These are phyloP conservation scores for Dromiciops gliroides DNA, from an alignment of 2,113 vertebrate genomes.

Conservation along the genomic window DNA sequence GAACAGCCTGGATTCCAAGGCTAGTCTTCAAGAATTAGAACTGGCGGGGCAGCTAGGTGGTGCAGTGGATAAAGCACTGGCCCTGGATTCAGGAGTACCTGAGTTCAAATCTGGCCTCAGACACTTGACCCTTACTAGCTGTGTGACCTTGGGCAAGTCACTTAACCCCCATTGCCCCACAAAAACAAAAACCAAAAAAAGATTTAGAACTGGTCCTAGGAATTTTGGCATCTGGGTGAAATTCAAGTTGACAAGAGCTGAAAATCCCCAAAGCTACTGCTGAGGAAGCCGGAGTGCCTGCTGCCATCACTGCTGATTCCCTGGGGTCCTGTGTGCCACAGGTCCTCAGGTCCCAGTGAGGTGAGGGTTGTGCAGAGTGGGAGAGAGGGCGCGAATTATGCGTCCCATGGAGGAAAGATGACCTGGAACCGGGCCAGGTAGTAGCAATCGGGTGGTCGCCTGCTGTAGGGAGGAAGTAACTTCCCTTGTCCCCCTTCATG, in stretches of 20 bases:
- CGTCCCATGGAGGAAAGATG: not conserved
- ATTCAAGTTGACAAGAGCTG: not conserved
- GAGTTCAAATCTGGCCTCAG: no score
- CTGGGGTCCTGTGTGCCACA: not conserved
- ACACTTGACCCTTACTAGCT: no score
- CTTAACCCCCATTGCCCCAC: no score
- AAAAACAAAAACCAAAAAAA: no score
- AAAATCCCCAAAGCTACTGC: not conserved
- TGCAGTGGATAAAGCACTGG: no score
- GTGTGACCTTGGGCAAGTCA: no score
- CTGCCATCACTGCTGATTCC: not conserved
- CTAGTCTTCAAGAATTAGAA: conserved; percentile 1
- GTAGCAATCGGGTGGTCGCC: not conserved
- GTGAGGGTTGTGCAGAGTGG: no score
- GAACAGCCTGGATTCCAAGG: not conserved
- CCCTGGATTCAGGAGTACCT: no score
- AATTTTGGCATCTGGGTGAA: not conserved
- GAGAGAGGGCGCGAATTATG: not conserved
- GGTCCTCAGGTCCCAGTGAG: not conserved
- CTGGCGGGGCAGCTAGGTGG: no score
- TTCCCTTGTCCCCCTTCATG: not conserved
- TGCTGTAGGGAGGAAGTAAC: no score
- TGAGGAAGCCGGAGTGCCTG: not conserved
- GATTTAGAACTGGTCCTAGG: not conserved
- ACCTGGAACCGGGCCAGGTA: not conserved